Percentiles rank a stretch among this genome's conserved stretches.
Evolutionary conservation across 2,113 vertebrate species (phyloP).

Genomic region (Zosterops pallidus): DNA sequence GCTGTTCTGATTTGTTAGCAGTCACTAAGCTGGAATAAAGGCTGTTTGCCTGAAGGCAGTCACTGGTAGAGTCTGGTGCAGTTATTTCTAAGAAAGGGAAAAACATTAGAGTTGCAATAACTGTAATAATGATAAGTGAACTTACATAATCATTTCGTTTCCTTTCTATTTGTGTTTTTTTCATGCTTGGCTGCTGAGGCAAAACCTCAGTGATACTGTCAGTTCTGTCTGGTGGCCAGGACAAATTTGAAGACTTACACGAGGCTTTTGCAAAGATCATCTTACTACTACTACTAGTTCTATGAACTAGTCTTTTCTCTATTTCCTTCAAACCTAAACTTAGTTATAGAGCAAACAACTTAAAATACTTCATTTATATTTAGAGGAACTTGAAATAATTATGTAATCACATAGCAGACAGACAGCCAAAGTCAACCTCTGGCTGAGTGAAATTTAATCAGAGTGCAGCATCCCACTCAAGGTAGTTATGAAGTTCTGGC

Average conservation of each 20-base stretch:
- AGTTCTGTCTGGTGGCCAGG: not conserved
- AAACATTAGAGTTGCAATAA: not conserved
- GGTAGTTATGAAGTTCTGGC: not conserved
- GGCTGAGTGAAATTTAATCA: not conserved
- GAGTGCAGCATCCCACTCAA: not conserved
- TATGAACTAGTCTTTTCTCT: not conserved
- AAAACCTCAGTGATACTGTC: not conserved
- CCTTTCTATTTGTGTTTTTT: not conserved
- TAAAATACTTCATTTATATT: slow-evolving; percentile 12
- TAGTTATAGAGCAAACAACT: slow-evolving; percentile 1
- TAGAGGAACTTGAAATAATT: not conserved
- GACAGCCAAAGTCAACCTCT: not conserved
- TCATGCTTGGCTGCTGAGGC: not conserved
- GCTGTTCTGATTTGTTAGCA: not conserved
- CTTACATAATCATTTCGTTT: not conserved
- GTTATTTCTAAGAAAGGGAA: slow-evolving; percentile 18
- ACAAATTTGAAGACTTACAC: not conserved
- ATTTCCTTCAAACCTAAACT: not conserved
- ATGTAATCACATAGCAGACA: not conserved
- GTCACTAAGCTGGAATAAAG: slow-evolving; percentile 30
- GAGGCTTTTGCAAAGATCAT: not conserved
- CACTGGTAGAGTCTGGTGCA: not conserved
- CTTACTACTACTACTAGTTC: not conserved
- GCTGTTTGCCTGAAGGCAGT: not conserved
- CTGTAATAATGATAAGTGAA: not conserved